phyloP scores from a whole-genome alignment of 2,113 vertebrate genomes.

The Protomyctophum bolini region DNA sequence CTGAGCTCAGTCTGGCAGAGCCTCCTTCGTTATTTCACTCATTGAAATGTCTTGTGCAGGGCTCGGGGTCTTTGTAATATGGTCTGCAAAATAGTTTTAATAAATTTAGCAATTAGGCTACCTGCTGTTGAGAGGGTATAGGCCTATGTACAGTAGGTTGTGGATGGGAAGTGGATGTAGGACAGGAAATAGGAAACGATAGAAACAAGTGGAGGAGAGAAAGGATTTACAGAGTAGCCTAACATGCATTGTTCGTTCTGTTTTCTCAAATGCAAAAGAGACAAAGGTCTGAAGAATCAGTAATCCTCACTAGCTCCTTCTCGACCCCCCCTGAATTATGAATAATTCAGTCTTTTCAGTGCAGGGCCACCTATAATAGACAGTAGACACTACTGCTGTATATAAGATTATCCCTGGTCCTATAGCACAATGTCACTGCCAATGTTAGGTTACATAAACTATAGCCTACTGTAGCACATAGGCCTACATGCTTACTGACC shows the following conservation, averaged over 20 bases:
- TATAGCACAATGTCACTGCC: conserved; percentile 21
- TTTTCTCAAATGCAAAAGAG: conserved; percentile 49
- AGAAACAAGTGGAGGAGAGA: conserved; percentile 17
- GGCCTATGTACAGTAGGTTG: no score
- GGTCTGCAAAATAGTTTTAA: no score
- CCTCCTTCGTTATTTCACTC: neutral
- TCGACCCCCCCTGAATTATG: conserved; percentile 62
- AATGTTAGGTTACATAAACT: conserved; percentile 29
- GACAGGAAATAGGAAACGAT: conserved; percentile 8
- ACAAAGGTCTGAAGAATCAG: conserved; percentile 72
- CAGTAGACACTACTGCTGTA: conserved; percentile 2
- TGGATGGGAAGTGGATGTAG: no score
- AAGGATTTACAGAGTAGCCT: conserved; percentile 21
- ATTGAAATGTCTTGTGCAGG: neutral
- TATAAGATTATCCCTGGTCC: conserved; percentile 42
- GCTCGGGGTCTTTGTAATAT: neutral
- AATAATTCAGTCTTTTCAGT: conserved; percentile 71
- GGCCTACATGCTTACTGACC: neutral
- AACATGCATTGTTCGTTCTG: conserved; percentile 23
- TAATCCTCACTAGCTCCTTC: conserved; percentile 40
- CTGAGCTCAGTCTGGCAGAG: neutral
- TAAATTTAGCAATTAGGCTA: no score
- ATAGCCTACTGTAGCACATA: conserved; percentile 6
- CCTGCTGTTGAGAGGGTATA: no score
- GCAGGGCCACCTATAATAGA: conserved; percentile 49